These are phyloP conservation scores for Heliocidaris tuberculata DNA, from an alignment of 35 echinoderm and acorn worm genomes.

Conservation along the genomic window DNA sequence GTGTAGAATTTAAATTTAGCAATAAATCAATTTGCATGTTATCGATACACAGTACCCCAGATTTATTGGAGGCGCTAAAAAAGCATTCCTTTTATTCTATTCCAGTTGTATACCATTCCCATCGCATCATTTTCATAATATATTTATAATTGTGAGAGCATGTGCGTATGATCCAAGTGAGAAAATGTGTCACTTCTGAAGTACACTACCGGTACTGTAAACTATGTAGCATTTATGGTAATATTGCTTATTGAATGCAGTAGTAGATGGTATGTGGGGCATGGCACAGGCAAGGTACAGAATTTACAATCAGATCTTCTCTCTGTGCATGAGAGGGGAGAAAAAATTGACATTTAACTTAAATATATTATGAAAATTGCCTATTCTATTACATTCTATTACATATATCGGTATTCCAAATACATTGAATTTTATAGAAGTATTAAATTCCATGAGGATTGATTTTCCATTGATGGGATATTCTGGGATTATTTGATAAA, in stretches of 20 bases:
- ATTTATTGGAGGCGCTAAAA: neutral
- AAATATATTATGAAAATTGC: neutral
- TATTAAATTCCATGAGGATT: neutral
- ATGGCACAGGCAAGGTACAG: neutral
- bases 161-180: neutral
- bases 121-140: neutral
- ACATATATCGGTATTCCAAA: neutral
- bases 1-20: no score
- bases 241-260: neutral
- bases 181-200: neutral
- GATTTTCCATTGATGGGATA: neutral
- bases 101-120: neutral
- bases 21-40: neutral
- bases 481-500: neutral
- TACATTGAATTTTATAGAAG: neutral
- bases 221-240: no score
- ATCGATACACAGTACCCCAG: neutral
- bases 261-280: neutral
- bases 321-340: neutral
- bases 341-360: neutral
- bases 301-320: neutral
- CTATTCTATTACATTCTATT: neutral
- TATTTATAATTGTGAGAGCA: neutral
- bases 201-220: no score
- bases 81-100: constrained; percentile 2